Evolutionary conservation across 2,113 vertebrate species (phyloP).

Genomic region (Colistium nudipinnis): DNA sequence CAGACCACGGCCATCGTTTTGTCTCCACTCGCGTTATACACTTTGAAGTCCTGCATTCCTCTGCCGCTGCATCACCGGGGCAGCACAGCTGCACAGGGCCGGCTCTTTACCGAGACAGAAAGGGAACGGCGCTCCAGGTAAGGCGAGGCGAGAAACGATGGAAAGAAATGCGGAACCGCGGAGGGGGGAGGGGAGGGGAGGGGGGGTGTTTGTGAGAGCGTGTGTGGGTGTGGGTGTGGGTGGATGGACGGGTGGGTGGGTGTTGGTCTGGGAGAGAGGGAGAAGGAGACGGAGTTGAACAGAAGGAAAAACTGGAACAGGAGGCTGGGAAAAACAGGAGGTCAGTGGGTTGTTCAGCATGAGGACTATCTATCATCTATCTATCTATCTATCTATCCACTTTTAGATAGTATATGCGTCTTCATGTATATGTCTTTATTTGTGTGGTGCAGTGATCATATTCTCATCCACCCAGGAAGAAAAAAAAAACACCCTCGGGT

Average conservation of each 20-base stretch:
- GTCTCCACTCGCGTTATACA: conserved; percentile 62
- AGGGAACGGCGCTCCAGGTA: conserved; percentile 46
- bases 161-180: too few relatives aligned
- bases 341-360: not conserved
- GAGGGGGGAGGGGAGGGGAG: not conserved
- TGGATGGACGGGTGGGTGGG: too few relatives aligned
- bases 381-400: not conserved
- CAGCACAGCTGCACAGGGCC: conserved; percentile 75
- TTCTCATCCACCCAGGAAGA: conserved; percentile 44
- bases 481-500: conserved; percentile 49
- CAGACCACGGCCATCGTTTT: conserved; percentile 73
- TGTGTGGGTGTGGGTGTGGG: too few relatives aligned
- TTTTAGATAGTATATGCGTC: not conserved
- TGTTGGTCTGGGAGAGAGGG: not conserved
- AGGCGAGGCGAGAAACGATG: conserved; percentile 53
- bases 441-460: conserved; percentile 35
- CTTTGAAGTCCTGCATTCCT: conserved; percentile 83
- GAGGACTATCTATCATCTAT: conserved; percentile 24
- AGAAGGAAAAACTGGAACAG: not conserved
- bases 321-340: not conserved
- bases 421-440: conserved; percentile 30
- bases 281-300: not conserved
- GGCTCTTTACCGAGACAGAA: conserved; percentile 45
- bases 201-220: too few relatives aligned
- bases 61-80: conserved; percentile 74